phyloP scores from a whole-genome alignment of 2,888 invertebrate genomes.

The Trissonchulus latispiculum region DNA sequence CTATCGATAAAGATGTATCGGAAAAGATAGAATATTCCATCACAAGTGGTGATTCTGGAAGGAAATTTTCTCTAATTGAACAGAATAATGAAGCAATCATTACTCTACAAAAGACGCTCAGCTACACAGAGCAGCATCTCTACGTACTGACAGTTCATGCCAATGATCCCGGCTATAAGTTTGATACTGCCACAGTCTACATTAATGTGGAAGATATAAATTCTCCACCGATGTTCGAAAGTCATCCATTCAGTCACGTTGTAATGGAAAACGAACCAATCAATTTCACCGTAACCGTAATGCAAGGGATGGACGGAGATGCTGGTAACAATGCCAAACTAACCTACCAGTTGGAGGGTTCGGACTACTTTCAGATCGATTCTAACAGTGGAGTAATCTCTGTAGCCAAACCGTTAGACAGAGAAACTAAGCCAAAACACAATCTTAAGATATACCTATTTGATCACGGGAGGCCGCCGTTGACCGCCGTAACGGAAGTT shows the following conservation, averaged over 20 bases:
- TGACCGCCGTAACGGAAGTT: constrained; percentile 86
- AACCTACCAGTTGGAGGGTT: constrained; percentile 47
- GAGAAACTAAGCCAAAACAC: constrained; percentile 68
- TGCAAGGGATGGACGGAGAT: constrained; percentile 84
- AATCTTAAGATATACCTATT: constrained; percentile 78
- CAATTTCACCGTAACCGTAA: constrained; percentile 66
- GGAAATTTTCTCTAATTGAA: constrained; percentile 11
- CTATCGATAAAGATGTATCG: constrained; percentile 38
- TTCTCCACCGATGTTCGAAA: constrained; percentile 34
- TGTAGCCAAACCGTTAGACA: constrained; percentile 70
- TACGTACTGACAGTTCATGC: constrained; percentile 59
- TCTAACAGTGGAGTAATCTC: constrained; percentile 83
- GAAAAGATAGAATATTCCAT: constrained; percentile 22
- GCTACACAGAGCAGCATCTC: not conserved
- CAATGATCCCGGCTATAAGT: constrained; percentile 74
- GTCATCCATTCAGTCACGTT: constrained; percentile 34
- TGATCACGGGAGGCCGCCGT: constrained; percentile 79
- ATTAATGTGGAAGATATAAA: constrained; percentile 59
- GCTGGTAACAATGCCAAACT: constrained; percentile 77
- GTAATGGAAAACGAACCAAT: constrained; percentile 77
- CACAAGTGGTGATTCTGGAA: constrained; percentile 1
- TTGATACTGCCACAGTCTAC: constrained; percentile 76
- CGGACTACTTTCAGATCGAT: constrained; percentile 67
- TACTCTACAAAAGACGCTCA: constrained; percentile 19
- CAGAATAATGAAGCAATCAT: constrained; percentile 17